Base-by-base conservation (phyloP, 2,113 vertebrate genomes). In the Sinocyclocheilus maitianheensis region DNA sequence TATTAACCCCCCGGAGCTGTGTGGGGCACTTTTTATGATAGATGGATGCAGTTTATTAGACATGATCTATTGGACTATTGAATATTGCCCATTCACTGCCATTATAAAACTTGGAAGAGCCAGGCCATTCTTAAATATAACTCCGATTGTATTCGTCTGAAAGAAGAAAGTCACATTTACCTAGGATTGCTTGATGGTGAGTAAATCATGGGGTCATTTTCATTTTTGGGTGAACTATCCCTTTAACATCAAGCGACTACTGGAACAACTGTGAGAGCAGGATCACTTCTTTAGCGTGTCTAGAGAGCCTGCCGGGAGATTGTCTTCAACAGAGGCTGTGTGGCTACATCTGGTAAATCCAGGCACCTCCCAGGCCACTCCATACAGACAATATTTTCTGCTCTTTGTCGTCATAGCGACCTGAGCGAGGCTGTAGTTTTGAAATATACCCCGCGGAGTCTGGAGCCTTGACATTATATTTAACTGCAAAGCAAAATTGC, bases 391-490 rank as follows among this genome's bases (percentile, higher is more conserved):
- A 87, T 91, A 85, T 85, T 92, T 91, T 89, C 84, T 86, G 87
- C 88, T 87, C 83, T 88, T 81, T 86, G 89, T 84, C 90, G 89
- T 88, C 87, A 77, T 74, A 83, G 76, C 84, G 75, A 91, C 90
- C 90, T 89, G 90, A 92, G 90, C 85, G 85, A 92, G 90, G 84
- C 90, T 83, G 63, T 75, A 84, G 71, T 90, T 91, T 91, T 89
- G 90, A 92, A 91, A 94, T 90, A 92, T 34, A 65, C 90, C 89
- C 88, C 85, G 53, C 60, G 18, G 34, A 77, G 90, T 82, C 90
- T 81, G 86, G 75, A 92, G 89, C 80, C 84, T 91, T 91, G 90
- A 90, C 91, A 91, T 93, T 90, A 91, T 85, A 89, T 89, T 85
- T 72, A 84, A 89, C 92, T 88, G 43, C 91, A 91, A 88, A 88